phyloP scores from a whole-genome alignment of 2,797 vertebrate species.

The Smutsia temminckii region DNA sequence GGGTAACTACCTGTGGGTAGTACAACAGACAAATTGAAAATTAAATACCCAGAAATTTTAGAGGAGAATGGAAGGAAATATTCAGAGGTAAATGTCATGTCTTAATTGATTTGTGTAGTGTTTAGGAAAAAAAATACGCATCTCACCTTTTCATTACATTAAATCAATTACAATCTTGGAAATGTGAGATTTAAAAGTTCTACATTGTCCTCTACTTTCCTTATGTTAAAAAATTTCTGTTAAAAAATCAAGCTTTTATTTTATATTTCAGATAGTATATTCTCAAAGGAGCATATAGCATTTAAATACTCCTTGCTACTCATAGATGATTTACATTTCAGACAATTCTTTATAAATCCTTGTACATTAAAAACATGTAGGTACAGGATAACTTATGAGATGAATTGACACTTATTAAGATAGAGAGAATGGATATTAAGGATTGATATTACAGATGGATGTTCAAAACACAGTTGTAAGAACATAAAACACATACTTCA shows the following conservation, averaged over 20 bases:
- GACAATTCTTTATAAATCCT: not conserved
- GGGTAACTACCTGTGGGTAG: not conserved
- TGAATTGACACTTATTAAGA: not conserved
- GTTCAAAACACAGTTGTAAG: constrained; percentile 12
- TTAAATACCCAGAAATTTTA: not conserved
- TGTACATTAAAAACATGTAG: not conserved
- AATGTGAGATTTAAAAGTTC: not conserved
- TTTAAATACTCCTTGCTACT: not conserved
- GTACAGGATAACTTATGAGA: not conserved
- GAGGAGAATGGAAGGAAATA: not conserved
- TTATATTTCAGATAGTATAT: not conserved
- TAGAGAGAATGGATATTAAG: not conserved
- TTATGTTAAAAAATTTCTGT: not conserved
- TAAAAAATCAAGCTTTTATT: not conserved
- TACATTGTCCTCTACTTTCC: not conserved
- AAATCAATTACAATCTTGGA: not conserved
- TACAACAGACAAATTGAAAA: not conserved
- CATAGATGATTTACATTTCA: not conserved
- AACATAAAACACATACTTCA: constrained; percentile 11
- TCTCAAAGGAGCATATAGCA: not conserved
- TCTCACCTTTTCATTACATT: not conserved
- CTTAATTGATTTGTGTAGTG: not conserved
- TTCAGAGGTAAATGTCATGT: not conserved
- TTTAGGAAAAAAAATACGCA: not conserved
- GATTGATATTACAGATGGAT: not conserved